Base-by-base conservation (phyloP, 1,140 invertebrate genomes). In the Macrosteles quadrilineatus region DNA sequence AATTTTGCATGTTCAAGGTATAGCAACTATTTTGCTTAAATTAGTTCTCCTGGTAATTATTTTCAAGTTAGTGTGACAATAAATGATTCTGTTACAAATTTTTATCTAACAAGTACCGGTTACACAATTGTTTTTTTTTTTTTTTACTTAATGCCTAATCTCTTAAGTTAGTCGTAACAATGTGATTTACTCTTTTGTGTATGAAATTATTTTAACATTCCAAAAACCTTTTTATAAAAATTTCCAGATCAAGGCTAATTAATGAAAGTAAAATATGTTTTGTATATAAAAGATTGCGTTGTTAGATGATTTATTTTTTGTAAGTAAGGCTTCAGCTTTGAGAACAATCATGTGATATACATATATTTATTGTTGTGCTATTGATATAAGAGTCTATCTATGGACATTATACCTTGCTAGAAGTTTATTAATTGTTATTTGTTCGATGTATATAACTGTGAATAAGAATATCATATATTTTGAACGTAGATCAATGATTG, bases 321-420 rank as follows among this genome's bases (percentile, higher is more conserved):
- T 59, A 59, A 59, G 25, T 59, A 23, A 59, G 27, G 55, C 55
- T 59, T 59, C 55, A 59, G 55, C 55, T 59, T 59, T 59, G 21
- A 29, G 55, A 59, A 21, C 14, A 50, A 50, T 50, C 27, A 59
- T 59, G 55, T 59, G 55, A 59, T 59, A 59, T 59, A 59, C 23
- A 59, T 59, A 59, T 59, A 59, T 59, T 59, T 59, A 59, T 59
- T 59, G 55, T 59, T 59, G 55, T 59, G 55, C 47, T 59, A 30
- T 27, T 59, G 21, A 59, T 30, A 59, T 59, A 29, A 50, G 27
- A 59, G 55, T 59, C 55, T 59, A 59, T 59, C 21, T 11, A 11
- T 30, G 55, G 55, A 59, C 55, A 50, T 50, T 59, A 59, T 59
- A 59, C 27, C 55, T 50, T 59, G 55, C 55, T 59, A 59, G 47